These are phyloP conservation scores for Plebejus argus DNA, from an alignment of 2,888 invertebrate species.

Conservation along the genomic window DNA sequence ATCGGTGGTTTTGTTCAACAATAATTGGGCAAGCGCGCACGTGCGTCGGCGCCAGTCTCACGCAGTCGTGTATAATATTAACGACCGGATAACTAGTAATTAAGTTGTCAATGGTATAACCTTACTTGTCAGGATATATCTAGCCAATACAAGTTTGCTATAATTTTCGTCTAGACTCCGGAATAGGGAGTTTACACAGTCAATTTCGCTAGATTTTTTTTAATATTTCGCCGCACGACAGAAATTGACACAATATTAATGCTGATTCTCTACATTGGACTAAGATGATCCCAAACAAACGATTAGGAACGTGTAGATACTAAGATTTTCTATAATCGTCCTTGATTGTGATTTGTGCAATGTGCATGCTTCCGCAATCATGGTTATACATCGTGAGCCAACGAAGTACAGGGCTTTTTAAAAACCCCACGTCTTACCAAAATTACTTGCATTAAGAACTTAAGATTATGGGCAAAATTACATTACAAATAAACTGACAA, in stretches of 20 bases:
- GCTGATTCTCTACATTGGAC: no score
- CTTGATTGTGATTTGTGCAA: no score
- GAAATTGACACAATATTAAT: no score
- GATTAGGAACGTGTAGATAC: no score
- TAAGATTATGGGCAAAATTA: not conserved
- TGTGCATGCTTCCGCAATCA: no score
- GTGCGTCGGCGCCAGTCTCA: not conserved
- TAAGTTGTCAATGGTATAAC: not conserved
- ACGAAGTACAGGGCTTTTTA: no score
- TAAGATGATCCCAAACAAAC: no score
- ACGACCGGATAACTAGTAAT: not conserved
- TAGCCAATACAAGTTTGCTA: not conserved
- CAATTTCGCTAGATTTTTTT: no score
- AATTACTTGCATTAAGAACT: not conserved
- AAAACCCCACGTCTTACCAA: no score
- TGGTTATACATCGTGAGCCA: no score
- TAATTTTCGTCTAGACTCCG: not conserved
- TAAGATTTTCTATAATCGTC: no score
- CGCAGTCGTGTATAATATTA: not conserved
- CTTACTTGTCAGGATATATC: not conserved
- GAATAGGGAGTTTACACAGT: not conserved
- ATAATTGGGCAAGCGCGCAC: slow-evolving; percentile 5
- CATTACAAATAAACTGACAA: not conserved
- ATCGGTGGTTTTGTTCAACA: not conserved
- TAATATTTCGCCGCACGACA: not conserved